phyloP scores from a whole-genome alignment of 2,888 invertebrate species.

The Magallana nippona region DNA sequence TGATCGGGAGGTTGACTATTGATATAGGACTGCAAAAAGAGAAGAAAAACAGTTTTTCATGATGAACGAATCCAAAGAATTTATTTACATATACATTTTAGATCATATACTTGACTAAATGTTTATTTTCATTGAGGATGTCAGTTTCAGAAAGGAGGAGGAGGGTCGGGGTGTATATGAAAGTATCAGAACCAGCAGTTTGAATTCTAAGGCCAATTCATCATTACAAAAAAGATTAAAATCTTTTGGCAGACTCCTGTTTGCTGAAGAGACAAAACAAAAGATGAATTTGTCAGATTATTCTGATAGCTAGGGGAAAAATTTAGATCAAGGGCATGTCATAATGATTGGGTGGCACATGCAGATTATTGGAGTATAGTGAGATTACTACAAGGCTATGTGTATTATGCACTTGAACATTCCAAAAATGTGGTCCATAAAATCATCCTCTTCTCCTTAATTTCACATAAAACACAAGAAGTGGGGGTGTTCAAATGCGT shows the following conservation, averaged over 20 bases:
- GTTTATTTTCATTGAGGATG: conserved; percentile 1
- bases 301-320: not conserved
- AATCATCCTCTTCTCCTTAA: not conserved
- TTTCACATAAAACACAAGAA: conserved; percentile 16
- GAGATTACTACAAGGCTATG: conserved; percentile 10
- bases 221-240: not conserved
- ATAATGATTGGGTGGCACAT: not conserved
- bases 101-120: not conserved
- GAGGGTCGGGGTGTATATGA: too few relatives aligned
- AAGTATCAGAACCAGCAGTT: not conserved
- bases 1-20: not conserved
- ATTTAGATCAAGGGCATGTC: not conserved
- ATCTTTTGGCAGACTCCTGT: not conserved
- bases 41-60: not conserved
- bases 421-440: conserved; percentile 9
- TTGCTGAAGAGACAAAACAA: not conserved
- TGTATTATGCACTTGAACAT: conserved; percentile 15
- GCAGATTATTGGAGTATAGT: conserved; percentile 1
- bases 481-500: not conserved
- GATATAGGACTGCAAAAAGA: not conserved
- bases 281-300: conserved; percentile 6
- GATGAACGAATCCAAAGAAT: not conserved
- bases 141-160: not conserved
- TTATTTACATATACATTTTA: not conserved
- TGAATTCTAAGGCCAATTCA: not conserved